Base-by-base conservation (phyloP, 37 sponge, comb jelly and placozoan genomes). In the Ianthella basta region DNA sequence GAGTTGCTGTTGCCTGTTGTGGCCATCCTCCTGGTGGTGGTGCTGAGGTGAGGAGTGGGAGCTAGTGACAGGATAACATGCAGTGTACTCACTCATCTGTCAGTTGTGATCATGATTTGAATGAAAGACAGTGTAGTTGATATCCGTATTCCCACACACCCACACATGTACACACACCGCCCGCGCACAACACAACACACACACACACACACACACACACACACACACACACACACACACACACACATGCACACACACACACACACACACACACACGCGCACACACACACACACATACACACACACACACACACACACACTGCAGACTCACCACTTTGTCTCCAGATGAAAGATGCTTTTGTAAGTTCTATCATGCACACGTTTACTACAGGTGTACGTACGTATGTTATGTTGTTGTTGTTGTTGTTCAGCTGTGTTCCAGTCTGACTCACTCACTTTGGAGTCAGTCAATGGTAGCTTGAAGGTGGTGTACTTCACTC, bases 141-240 rank as follows among this genome's bases (percentile, higher is more conserved):
- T n/a, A n/a, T n/a, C n/a, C n/a, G n/a, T n/a, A n/a, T n/a, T n/a
- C n/a, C n/a, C n/a, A n/a, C n/a, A n/a, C n/a, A n/a, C n/a, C n/a
- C n/a, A n/a, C n/a, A n/a, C n/a, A n/a, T n/a, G n/a, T n/a, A n/a
- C n/a, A n/a, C n/a, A n/a, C n/a, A n/a, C n/a, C n/a, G n/a, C n/a
- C n/a, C n/a, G n/a, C n/a, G n/a, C n/a, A n/a, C n/a, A n/a, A n/a
- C n/a, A n/a, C n/a, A n/a, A n/a, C 66, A 64, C 66, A 64, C 66
- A 64, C 66, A 64, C 66, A 64, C 66, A 64, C 66, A 64, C 66
- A 64, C 66, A 64, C 66, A 64, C 14, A 64, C 66, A 64, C 66
- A 64, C 66, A 64, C 66, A 64, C 66, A 64, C 66, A 64, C 66
- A 64, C 66, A 64, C 66, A 64, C 66, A 64, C 66, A 64, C 66